A percentile compares a stretch with the other conserved stretches of the same genome.
phyloP scores from a whole-genome alignment of 1,140 invertebrate genomes.

The Solenopsis fugax region DNA sequence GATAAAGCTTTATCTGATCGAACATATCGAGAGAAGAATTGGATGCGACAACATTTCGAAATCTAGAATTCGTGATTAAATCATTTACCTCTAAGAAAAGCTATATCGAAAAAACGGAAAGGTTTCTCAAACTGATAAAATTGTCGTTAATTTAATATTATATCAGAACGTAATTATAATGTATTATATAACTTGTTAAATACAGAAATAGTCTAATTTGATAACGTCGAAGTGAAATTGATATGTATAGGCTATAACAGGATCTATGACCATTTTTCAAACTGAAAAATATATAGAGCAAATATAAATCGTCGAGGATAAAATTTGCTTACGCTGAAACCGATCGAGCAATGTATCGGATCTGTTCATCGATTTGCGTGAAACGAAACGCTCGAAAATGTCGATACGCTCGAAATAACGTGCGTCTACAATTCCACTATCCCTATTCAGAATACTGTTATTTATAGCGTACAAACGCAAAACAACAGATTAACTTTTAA shows the following conservation, averaged over 20 bases:
- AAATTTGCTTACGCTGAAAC: conserved; percentile 29
- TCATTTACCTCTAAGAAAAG: background rate
- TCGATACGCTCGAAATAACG: conserved; percentile 26
- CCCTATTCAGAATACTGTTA: conserved; percentile 20
- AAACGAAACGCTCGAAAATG: conserved; percentile 18
- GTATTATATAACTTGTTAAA: background rate
- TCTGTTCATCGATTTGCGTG: conserved; percentile 31
- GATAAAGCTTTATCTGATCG: conserved; percentile 23
- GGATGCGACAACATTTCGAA: background rate
- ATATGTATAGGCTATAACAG: background rate
- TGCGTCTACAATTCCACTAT: background rate
- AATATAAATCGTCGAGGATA: conserved; percentile 22
- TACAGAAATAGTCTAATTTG: background rate
- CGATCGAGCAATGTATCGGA: conserved; percentile 1
- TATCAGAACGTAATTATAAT: background rate
- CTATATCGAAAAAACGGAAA: background rate
- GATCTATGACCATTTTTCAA: conserved; percentile 1
- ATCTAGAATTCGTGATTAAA: background rate
- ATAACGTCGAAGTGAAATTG: background rate
- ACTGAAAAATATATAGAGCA: background rate
- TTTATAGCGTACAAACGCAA: conserved; percentile 26
- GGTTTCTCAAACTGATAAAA: background rate
- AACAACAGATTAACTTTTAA: conserved; percentile 38
- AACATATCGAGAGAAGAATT: background rate
- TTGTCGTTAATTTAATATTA: background rate